Evolutionary conservation across 2,888 invertebrate species (phyloP).

Genomic region (Scelioninae gen. 1): DNA sequence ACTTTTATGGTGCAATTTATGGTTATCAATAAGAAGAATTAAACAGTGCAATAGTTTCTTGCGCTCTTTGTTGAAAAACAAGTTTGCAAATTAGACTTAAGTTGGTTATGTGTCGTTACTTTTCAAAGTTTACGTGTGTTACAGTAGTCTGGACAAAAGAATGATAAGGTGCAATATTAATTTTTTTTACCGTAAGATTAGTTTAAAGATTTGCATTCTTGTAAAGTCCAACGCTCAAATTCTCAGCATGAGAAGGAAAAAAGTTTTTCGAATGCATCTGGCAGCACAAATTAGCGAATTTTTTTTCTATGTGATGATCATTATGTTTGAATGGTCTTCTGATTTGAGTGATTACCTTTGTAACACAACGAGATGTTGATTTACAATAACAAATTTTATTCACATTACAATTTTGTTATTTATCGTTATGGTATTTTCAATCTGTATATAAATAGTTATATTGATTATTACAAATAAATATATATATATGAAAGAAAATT

Average conservation of each 20-base stretch:
- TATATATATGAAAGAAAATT: conserved; percentile 51
- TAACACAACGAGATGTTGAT: conserved; percentile 40
- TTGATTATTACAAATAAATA: conserved; percentile 81
- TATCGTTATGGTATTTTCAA: conserved; percentile 81
- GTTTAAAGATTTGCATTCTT: background rate
- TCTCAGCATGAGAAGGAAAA: conserved; percentile 24
- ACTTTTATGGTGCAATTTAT: conserved; percentile 53
- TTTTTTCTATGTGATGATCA: conserved; percentile 46
- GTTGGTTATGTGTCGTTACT: conserved; percentile 40
- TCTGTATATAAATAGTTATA: conserved; percentile 83
- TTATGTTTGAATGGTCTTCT: conserved; percentile 35
- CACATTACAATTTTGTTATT: conserved; percentile 78
- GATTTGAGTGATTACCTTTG: conserved; percentile 34
- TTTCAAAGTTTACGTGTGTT: conserved; percentile 62
- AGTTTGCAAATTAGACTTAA: conserved; percentile 38
- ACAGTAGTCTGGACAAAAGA: background rate
- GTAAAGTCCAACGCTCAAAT: conserved; percentile 52
- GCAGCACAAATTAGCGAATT: conserved; percentile 58
- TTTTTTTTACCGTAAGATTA: conserved; percentile 3
- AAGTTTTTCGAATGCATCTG: conserved; percentile 69
- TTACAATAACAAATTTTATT: conserved; percentile 58
- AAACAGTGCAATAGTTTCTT: conserved; percentile 36
- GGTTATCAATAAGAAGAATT: background rate
- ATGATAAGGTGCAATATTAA: conserved; percentile 26
- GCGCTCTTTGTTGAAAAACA: background rate